phyloP scores from a whole-genome alignment of 2,888 invertebrate genomes.

The Synanthedon formicaeformis region DNA sequence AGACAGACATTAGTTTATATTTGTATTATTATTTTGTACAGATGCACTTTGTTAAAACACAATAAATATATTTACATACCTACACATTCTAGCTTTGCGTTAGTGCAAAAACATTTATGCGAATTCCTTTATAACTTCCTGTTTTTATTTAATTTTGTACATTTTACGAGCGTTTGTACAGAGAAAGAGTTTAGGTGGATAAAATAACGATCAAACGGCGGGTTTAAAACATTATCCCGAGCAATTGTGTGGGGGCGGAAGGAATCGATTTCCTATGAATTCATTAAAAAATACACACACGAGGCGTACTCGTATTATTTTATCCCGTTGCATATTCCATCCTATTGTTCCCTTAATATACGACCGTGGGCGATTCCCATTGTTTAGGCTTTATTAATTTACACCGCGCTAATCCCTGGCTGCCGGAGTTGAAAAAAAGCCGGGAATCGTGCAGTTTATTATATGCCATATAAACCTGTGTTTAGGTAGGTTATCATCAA shows the following conservation, averaged over 20 bases:
- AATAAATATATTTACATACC: no score
- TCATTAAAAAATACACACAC: conserved; percentile 10
- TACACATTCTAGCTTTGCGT: no score
- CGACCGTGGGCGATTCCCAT: conserved; percentile 19
- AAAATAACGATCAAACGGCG: conserved; percentile 9
- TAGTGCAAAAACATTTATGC: no score
- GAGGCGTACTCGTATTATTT: conserved; percentile 21
- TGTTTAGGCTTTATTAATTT: conserved; percentile 30
- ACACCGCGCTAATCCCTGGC: conserved; percentile 23
- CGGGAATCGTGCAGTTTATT: conserved; percentile 1
- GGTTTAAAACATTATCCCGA: conserved; percentile 4
- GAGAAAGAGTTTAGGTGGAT: conserved; percentile 1
- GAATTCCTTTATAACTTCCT: no score
- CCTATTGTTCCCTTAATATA: conserved; percentile 29
- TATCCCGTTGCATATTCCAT: conserved; percentile 15
- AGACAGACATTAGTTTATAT: no score
- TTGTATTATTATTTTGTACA: no score
- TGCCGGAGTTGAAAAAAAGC: background rate
- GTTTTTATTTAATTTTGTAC: no score
- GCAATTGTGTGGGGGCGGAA: conserved; percentile 12
- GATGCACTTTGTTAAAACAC: no score
- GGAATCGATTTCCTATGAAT: conserved; percentile 19
- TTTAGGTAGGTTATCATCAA: no score
- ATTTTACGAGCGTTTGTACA: no score
- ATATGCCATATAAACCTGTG: conserved; percentile 19